Base-by-base conservation (phyloP, 2,888 invertebrate genomes). In the Clivina fossor region DNA sequence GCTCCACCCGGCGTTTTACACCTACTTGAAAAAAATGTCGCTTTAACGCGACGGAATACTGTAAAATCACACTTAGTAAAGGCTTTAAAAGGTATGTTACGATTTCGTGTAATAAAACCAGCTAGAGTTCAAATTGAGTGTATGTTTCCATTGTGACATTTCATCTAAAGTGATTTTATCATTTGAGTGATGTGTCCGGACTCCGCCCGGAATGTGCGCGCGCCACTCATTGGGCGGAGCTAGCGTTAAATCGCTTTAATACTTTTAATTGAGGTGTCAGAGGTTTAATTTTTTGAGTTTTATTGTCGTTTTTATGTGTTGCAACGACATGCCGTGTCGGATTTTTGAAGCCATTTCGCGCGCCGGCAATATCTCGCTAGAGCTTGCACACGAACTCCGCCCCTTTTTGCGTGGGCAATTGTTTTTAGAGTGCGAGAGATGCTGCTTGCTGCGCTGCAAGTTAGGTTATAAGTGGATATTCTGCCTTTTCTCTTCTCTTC, bases 241-340 rank as follows among this genome's bases (percentile, higher is more conserved):
- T 56, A 55, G 11, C 26, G 51, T 58, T 61, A 60, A 61, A 58
- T 30, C 56, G 51, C 58, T 62, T 62, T 65, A 69, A 66, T 64
- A 61, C 61, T 57, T 61, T 64, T 68, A 68, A 69, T 68, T 67
- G 65, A 66, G 65, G 67, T 67, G 66, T 65, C 65, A 65, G 64
- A 62, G 56, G 61, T 60, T 62, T 60, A 59, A 59, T 63, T 62
- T 58, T 57, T 63, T 61, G 58, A 61, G 60, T 64, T 65, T 66
- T 63, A 63, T 64, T 64, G 60, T 61, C 56, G 59, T 62, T 64
- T 62, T 60, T 56, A 26, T 20, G n/a, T 13, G 22, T 24, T 33
- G 43, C 22, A 18, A 18, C 24, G n/a, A 18, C 11, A 41, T 24
- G 24, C 20, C 24, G 13, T 15, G 15, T 35, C 13, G 13, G 9